Conservation (phyloP, 2,113 vertebrate species). For the Colistium nudipinnis region DNA sequence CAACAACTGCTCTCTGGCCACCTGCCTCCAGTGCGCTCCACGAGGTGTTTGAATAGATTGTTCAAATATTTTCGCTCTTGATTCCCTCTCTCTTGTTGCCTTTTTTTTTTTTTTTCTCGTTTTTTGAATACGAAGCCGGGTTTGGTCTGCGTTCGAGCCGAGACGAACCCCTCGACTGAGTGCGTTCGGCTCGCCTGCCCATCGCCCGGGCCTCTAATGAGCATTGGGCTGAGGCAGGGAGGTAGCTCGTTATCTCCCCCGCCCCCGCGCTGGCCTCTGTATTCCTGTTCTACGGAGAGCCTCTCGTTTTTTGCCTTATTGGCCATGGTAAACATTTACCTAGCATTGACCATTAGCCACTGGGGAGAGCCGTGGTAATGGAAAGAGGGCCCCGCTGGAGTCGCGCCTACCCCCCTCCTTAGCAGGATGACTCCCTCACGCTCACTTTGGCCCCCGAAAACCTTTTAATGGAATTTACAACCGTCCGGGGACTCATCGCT, state of each 20-base stretch:
- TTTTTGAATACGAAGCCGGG: conserved; percentile 65
- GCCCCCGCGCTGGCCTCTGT: conserved; percentile 64
- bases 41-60: conserved; percentile 86
- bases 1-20: conserved; percentile 85
- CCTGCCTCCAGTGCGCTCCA: conserved; percentile 77
- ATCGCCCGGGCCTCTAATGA: conserved; percentile 76
- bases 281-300: conserved; percentile 63
- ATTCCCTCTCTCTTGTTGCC: conserved; percentile 63
- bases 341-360: conserved; percentile 74
- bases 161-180: conserved; percentile 70
- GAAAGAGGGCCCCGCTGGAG: conserved; percentile 71
- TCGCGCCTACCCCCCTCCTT: conserved; percentile 66
- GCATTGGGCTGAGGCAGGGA: conserved; percentile 62
- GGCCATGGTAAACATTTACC: conserved; percentile 77
- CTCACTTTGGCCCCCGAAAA: conserved; percentile 76
- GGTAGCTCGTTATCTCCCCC: conserved; percentile 78
- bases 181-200: conserved; percentile 70
- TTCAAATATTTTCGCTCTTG: conserved; percentile 87
- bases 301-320: conserved; percentile 69
- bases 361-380: conserved; percentile 72
- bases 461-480: conserved; percentile 80
- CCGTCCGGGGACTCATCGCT: conserved; percentile 70
- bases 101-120: background rate
- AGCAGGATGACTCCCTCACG: conserved; percentile 75
- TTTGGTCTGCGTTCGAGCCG: conserved; percentile 50